Base-by-base conservation (phyloP, 2,888 invertebrate species). In the Agonopterix heracliana region DNA sequence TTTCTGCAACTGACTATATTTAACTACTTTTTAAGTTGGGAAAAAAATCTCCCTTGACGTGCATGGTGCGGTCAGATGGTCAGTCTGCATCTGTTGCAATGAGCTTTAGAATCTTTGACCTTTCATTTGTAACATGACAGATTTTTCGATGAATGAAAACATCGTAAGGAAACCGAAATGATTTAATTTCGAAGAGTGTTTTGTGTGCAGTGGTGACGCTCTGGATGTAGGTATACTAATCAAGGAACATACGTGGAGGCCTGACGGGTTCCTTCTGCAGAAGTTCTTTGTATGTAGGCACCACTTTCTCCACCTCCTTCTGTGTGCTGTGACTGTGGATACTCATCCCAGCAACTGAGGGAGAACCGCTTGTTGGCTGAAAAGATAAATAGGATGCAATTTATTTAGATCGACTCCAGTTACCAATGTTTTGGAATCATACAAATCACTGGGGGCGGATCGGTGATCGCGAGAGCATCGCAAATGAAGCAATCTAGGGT, bases 261-360 rank as follows among this genome's bases (percentile, higher is more conserved):
- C 80, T 84, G 1, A 71, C 66, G 0, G 87, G 87, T 54, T 86
- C 87, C 47, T 67, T 78, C 26, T 70, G 71, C 9, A 86, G 57
- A 9, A 87, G 60, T 36, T 88, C 86, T 55, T 78, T 83, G 69
- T 87, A 88, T 0, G 82, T 81, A 0, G 81, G 86, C 0, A 82
- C 57, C 0, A 59, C 61, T 45, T 77, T 79, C 45, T 84, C 87
- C 0, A 74, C 67, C 45, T 86, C 87, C 45, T 81, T 81, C 7
- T 72, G 75, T 0, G 86, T 84, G 64, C 81, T 82, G 53, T 84
- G 83, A 49, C 82, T 83, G 41, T 75, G 77, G 13, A 74, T 63
- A 51, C 86, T 85, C 46, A 78, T 59, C 0, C 81, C 84, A 0
- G 80, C 81, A 4, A 81, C 78, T 0, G 87, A 85, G 0, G 85